These are phyloP conservation scores for Drosophila carrolli DNA, from an alignment of 1,140 invertebrate species.

Conservation along the genomic window DNA sequence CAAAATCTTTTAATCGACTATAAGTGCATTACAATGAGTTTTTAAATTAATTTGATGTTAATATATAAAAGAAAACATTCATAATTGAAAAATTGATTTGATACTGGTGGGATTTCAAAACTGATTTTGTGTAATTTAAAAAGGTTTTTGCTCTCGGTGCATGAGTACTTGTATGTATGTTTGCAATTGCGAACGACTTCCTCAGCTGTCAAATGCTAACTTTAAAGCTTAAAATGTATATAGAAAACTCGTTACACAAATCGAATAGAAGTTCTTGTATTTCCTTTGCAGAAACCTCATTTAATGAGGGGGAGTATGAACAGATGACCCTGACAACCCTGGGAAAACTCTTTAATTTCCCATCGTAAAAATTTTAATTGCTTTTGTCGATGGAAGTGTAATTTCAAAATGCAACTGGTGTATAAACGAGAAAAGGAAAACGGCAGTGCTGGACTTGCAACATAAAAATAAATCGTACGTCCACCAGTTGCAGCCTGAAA, in stretches of 20 bases:
- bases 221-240: slow-evolving; percentile 80
- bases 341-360: slow-evolving; percentile 50
- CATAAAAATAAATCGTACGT: slow-evolving; percentile 4
- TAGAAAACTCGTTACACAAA: slow-evolving; percentile 82
- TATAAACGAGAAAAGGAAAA: slow-evolving; percentile 12
- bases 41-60: no score
- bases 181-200: slow-evolving; percentile 39
- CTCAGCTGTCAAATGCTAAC: slow-evolving; percentile 71
- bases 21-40: no score
- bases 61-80: no score
- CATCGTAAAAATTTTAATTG: slow-evolving; percentile 57
- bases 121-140: no score
- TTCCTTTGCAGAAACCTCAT: slow-evolving; percentile 32
- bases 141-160: slow-evolving; percentile 14
- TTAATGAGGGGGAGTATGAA: slow-evolving; percentile 36
- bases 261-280: slow-evolving; percentile 74
- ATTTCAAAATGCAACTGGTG: slow-evolving; percentile 36
- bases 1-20: no score
- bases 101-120: no score
- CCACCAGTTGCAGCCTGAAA: slow-evolving; percentile 18
- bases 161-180: slow-evolving; percentile 9
- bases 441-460: slow-evolving; percentile 28
- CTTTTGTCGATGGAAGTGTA: slow-evolving; percentile 37
- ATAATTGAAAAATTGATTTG: no score
- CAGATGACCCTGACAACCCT: slow-evolving; percentile 29